phyloP scores from a whole-genome alignment of 37 sponge, comb jelly and placozoan genomes.

The Bolinopsis microptera region DNA sequence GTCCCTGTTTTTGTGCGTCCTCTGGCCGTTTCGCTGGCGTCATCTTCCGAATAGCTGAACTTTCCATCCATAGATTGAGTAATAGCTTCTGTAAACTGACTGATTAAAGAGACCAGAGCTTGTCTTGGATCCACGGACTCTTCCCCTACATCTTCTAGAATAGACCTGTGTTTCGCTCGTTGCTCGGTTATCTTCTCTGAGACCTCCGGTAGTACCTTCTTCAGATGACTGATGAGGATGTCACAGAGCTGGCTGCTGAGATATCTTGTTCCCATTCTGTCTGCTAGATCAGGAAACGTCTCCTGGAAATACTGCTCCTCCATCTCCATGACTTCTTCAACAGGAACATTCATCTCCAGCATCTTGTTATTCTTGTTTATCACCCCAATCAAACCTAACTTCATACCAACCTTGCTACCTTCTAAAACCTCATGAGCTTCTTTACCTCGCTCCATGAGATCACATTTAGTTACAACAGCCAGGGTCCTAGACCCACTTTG shows the following conservation, averaged over 20 bases:
- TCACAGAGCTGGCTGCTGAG: background rate
- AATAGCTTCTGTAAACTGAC: slow-evolving; percentile 73
- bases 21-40: background rate
- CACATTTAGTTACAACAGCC: slow-evolving; percentile 93
- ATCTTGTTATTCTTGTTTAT: slow-evolving; percentile 93
- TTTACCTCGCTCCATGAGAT: slow-evolving; percentile 95
- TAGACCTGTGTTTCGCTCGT: slow-evolving; percentile 71
- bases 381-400: slow-evolving; percentile 94
- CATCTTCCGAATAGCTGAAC: slow-evolving; percentile 70
- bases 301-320: slow-evolving; percentile 5
- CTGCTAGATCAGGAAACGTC: background rate
- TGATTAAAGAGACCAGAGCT: slow-evolving; percentile 78
- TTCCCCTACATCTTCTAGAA: slow-evolving; percentile 75
- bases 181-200: slow-evolving; percentile 75
- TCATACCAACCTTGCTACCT: slow-evolving; percentile 86
- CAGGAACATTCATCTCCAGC: slow-evolving; percentile 62
- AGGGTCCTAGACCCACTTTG: slow-evolving; percentile 83
- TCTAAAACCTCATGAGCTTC: slow-evolving; percentile 88
- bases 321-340: background rate
- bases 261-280: slow-evolving; percentile 18
- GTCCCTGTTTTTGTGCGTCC: background rate
- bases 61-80: slow-evolving; percentile 14
- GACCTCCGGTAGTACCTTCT: slow-evolving; percentile 82
- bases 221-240: slow-evolving; percentile 81
- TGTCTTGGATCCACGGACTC: slow-evolving; percentile 79